phyloP scores from a whole-genome alignment of 2,797 vertebrate genomes.

The Gallinago nigripennis region DNA sequence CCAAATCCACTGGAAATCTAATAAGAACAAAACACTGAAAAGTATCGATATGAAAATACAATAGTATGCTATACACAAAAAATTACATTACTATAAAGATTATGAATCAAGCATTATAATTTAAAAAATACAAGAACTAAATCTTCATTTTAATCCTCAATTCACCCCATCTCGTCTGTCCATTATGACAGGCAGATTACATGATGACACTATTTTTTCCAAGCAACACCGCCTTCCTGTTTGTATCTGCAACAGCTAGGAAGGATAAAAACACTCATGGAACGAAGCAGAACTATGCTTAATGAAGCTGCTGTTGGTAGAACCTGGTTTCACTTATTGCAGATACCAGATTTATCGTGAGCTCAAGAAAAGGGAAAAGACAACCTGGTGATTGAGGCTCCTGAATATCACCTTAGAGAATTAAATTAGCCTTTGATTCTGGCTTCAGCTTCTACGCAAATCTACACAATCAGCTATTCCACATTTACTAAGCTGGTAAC shows the following conservation, averaged over 20 bases:
- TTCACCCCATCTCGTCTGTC: not conserved
- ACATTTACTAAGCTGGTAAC: not conserved
- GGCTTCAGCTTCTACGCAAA: not conserved
- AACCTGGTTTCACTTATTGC: not conserved
- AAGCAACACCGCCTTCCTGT: not conserved
- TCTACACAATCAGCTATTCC: not conserved
- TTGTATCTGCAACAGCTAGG: not conserved
- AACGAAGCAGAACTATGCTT: not conserved
- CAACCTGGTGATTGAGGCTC: not conserved
- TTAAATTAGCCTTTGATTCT: not conserved
- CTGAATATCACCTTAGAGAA: not conserved
- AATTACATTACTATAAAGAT: not conserved
- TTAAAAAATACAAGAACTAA: not conserved
- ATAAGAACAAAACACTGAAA: not conserved
- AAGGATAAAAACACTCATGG: not conserved
- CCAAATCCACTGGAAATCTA: not conserved
- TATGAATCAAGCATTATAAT: not conserved
- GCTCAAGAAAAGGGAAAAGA: not conserved
- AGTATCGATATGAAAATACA: not conserved
- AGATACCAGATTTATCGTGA: not conserved
- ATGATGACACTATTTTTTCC: not conserved
- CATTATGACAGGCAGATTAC: not conserved
- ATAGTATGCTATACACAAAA: not conserved
- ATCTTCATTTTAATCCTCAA: not conserved
- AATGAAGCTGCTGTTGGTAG: not conserved